Evolutionary conservation across 1,140 invertebrate species (phyloP).

Genomic region (Stenopsyche tienmushanensis): DNA sequence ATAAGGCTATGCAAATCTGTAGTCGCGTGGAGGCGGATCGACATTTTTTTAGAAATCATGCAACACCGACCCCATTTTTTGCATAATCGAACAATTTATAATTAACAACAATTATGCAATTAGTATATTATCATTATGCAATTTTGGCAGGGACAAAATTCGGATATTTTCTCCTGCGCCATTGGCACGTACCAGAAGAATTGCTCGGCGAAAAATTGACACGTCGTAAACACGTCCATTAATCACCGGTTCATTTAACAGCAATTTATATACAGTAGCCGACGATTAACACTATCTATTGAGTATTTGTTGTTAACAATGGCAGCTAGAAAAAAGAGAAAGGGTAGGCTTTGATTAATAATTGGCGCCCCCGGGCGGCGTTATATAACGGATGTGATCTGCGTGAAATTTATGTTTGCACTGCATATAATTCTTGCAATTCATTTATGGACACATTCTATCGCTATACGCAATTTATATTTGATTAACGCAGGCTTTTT

Average conservation of each 20-base stretch:
- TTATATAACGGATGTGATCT: no score
- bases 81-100: not conserved
- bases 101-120: constrained; percentile 16
- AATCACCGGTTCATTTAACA: not conserved
- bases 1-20: no score
- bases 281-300: not conserved
- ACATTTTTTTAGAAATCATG: no score
- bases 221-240: not conserved
- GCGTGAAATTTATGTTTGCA: no score
- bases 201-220: not conserved
- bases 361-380: no score
- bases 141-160: constrained; percentile 9
- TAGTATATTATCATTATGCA: constrained; percentile 12
- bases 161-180: not conserved
- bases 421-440: no score
- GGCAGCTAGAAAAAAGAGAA: not conserved
- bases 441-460: no score
- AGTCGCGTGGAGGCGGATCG: no score
- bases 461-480: no score
- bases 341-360: no score
- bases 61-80: not conserved
- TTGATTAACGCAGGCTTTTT: no score
- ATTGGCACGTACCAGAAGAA: not conserved
- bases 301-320: not conserved
- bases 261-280: not conserved